Base-by-base conservation (phyloP, 2,797 vertebrate species). In the Hipposideros larvatus region DNA sequence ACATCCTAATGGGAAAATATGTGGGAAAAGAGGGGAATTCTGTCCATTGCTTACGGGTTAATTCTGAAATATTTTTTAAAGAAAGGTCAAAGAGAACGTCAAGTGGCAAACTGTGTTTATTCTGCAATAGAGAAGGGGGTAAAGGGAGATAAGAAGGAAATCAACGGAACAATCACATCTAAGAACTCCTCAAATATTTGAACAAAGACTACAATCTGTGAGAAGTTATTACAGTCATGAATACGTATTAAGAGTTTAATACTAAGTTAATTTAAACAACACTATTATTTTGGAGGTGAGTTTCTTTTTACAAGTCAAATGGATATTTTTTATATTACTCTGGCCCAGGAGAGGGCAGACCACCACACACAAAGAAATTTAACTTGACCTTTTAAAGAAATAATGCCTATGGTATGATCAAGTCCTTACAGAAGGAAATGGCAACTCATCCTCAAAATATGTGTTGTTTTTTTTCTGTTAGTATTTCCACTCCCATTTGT, bases 101-200 rank as follows among this genome's bases (percentile, higher is more conserved):
- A 96, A 93, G 87, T 57, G 73, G 71, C 41, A 93, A 92, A 84
- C 71, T 94, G 74, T 95, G 87, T 94, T 96, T 94, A 65, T 75
- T 95, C 90, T 88, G 84, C 87, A 86, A 93, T 70, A 51, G 48
- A 79, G 24, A 96, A 79, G 75, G n/a, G 48, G 28, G n/a, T 85
- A 26, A 94, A 75, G 34, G 61, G 37, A 92, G 90, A 70, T 87
- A 96, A 91, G 79, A 87, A 90, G 70, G 48, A 96, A 96, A 94
- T 90, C 68, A 95, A 85, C 51, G 73, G 48, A 87, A 80, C 24
- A 84, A 34, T 73, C 46, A 53, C 63, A 93, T 48, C 65, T 94
- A 84, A 93, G 65, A 85, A 73, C 61, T 87, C 31, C 71, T 95
- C 87, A 93, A 95, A 96, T 97, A 95, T 90, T 97, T 97, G 84